A percentile compares a stretch with the other conserved stretches of the same genome.
Conservation (phyloP, 2,113 vertebrate genomes). For the Periophthalmus modestus region DNA sequence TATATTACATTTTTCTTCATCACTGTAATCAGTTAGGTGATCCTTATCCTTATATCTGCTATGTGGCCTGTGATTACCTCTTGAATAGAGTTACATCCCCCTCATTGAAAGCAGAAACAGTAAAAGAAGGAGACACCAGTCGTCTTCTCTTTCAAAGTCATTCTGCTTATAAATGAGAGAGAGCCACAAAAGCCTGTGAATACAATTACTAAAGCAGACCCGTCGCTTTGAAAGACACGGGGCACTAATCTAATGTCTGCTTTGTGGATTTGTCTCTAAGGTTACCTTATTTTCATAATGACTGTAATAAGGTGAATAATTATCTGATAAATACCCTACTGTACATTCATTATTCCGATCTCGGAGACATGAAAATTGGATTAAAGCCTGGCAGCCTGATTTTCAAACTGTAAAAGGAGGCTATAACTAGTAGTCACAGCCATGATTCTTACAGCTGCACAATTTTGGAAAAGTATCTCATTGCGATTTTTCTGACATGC, state of each 20-base stretch:
- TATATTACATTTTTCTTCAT: not conserved
- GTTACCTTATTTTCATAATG: constrained; percentile 3
- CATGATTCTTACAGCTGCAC: too few relatives aligned
- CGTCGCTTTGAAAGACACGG: not conserved
- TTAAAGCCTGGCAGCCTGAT: not conserved
- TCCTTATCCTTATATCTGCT: not conserved
- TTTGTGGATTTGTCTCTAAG: not conserved
- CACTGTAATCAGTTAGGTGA: not conserved
- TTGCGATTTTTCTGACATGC: too few relatives aligned
- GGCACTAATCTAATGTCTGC: not conserved
- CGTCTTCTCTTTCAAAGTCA: constrained; percentile 8
- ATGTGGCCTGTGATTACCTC: not conserved
- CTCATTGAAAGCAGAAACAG: not conserved
- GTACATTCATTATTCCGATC: not conserved
- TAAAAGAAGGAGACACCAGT: constrained; percentile 2
- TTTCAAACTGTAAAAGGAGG: not conserved
- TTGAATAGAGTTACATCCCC: constrained; percentile 5
- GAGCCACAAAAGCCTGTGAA: not conserved
- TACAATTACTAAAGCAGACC: constrained; percentile 3
- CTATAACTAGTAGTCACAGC: too few relatives aligned
- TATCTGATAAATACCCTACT: not conserved
- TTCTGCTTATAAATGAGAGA: not conserved
- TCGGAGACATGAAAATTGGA: not conserved
- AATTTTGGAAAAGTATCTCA: too few relatives aligned
- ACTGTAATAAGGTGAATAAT: not conserved